Evolutionary conservation across 2,113 vertebrate genomes (phyloP), one percentile per base, ranked within the genome.

Genomic region (Henicopernis longicauda): DNA sequence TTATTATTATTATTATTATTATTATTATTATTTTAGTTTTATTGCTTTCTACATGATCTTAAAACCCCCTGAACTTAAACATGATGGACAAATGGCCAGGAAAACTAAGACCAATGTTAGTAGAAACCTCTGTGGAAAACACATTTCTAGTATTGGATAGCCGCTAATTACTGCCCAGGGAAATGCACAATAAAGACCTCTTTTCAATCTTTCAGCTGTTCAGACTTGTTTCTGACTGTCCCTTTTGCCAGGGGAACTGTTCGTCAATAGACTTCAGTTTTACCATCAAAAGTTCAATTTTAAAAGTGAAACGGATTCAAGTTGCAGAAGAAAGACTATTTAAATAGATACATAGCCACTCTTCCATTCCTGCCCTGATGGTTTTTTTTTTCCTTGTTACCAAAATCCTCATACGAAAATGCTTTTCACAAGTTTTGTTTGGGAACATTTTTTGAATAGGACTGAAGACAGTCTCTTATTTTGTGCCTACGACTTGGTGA

Each of bases 121-220:
- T 36, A 52, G 86, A 79, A 96, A 84, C 61, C 82, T 88, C 49
- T 66, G 27, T 27, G 38, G 72, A 92, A 83, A 91, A 63, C 45
- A 62, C 73, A 85, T 89, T 95, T 88, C 25, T 40, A 63, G 47
- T n/a, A 70, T 32, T 81, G 73, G 78, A 45, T 34, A 91, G 83
- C 36, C 70, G 42, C 79, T 97, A 89, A 94, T 86, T 92, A 71
- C 22, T 59, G 36, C 65, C 54, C 57, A 87, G 72, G 71, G 86
- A 97, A 70, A 93, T 15, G 36, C 58, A 94, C 23, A 82, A 81
- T 49, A 86, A 83, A 97, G 74, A 93, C n/a, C 42, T 86, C 59
- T 95, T 90, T 90, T 91, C 69, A 94, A 20, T 25, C 77, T 95
- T 94, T 94, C 86, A 95, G 95, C 91, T 96, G 59, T 72, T 94